These are phyloP conservation scores for Zygaena filipendulae DNA, from an alignment of 2,888 invertebrate genomes.

Conservation along the genomic window DNA sequence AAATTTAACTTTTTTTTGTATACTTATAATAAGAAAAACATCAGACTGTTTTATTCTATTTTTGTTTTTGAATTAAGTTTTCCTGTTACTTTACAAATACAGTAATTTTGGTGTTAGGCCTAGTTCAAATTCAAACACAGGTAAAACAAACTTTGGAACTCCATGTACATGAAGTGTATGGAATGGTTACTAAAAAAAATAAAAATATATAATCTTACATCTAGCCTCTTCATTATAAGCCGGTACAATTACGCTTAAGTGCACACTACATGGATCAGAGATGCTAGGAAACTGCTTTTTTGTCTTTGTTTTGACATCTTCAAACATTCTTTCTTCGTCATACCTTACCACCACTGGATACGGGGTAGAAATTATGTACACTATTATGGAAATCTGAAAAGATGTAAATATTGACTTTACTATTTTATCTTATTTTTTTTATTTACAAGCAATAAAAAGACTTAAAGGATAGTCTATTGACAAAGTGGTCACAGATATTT, in stretches of 20 bases:
- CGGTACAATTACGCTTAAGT: conserved; percentile 93
- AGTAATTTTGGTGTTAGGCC: not conserved
- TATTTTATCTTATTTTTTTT: conserved; percentile 14
- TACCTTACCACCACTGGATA: conserved; percentile 75
- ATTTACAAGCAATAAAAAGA: too few relatives aligned
- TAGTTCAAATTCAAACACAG: not conserved
- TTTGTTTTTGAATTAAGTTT: not conserved
- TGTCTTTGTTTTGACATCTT: conserved; percentile 66
- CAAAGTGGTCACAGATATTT: too few relatives aligned
- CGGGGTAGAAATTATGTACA: conserved; percentile 72
- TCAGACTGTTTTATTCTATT: not conserved
- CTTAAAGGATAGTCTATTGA: too few relatives aligned
- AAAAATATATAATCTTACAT: conserved; percentile 67
- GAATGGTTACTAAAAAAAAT: not conserved
- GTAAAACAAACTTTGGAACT: too few relatives aligned
- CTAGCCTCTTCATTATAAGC: conserved; percentile 96
- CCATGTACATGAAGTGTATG: not conserved
- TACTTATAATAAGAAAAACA: not conserved
- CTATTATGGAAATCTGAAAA: conserved; percentile 69
- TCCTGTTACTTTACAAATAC: not conserved
- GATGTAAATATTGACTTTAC: conserved; percentile 4
- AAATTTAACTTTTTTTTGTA: conserved; percentile 3
- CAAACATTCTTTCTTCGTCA: conserved; percentile 80
- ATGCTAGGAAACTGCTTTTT: conserved; percentile 76
- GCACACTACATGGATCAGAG: conserved; percentile 73